Base-by-base conservation (phyloP, 2,888 invertebrate species). In the Acrocera orbiculus region DNA sequence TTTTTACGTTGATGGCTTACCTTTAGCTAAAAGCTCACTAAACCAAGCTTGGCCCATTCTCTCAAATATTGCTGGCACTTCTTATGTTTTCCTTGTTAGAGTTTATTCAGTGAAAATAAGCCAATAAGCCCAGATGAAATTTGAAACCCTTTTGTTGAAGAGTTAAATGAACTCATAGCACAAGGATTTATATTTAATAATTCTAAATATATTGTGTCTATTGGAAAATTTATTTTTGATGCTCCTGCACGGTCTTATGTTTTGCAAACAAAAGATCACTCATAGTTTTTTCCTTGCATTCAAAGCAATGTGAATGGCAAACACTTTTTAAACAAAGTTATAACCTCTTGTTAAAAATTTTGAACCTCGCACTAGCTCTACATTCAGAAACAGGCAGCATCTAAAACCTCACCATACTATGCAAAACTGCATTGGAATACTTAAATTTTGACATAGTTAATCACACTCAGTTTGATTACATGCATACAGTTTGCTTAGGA, bases 41-140 rank as follows among this genome's bases (percentile, higher is more conserved):
- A 16, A 31, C 6, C 38, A 36, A 32, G 32, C 26, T 8, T 38
- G 40, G 38, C 36, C 40, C 15, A 36, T 40, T 26, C 9, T 40
- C 4, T 7, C 34, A 6, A 34, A 34, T 23, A n/a, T 40, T 15
- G 34, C 11, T 22, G 25, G 22, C 17, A 38, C 38, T 26, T 17
- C 25, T 5, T 7, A 20, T 3, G 30, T 39, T 1, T 4, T 26
- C 10, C 16, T 17, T 16, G 32, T 37, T 11, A 35, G 34, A 31
- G 8, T 37, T 3, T 23, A 24, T 14, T 4, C 4, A 2, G 30
- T 23, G 2, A 16, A 1, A 16, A 15, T 1, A 39, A 41, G 13
- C 41, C 37, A 5, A 35, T 24, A 32, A 24, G 34, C 13, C 13
- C 31, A 2, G 35, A 40, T 34, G 13, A 20, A 36, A 32, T 29